Evolutionary conservation across 2,888 invertebrate species (phyloP), one percentile per base, ranked within the genome.

Genomic region (Lepidonotus clava): DNA sequence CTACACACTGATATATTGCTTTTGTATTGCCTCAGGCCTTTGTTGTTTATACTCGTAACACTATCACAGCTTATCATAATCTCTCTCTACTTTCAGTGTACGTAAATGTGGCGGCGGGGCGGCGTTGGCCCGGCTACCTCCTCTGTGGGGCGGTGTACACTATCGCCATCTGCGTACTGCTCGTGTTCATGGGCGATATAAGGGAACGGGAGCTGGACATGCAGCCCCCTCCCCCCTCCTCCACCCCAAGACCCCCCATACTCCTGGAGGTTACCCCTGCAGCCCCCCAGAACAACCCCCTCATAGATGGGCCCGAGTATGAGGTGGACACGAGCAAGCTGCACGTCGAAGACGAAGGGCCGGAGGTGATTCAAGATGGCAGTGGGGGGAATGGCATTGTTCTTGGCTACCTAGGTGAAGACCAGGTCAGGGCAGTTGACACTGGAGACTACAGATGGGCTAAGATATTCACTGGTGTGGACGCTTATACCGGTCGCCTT

Each of bases 161-260:
- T 28, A 46, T 80, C 24, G 51, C 80, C 41, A 46, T 80, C 18
- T 41, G 21, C 80, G 51, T 80, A 11, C 80, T 80, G 1, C 80
- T 80, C 46, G 51, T 80, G 32, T 80, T 80, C 80, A 80, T 80
- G 80, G 80, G 80, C 80, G 41, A 41, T 32, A 80, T 80, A 18
- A 2, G 80, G 51, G 80, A 51, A 24, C 80, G 80, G n/a, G 80
- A 80, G 80, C 51, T 80, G 46, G 80, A 80, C 46, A 80, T 80
- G 80, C 46, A 41, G 41, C 80, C 80, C n/a, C 80, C 80, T 21
- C 46, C 80, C 6, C 80, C 80, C 21, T 8, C 46, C 28, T 28
- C 51, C 46, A 14, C 36, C 34, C 5, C 36, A 4, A 41, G 80
- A 0, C 46, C 80, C 6, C 80, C 80, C 24, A 80, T 80, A 41